Conservation (phyloP, 2,888 invertebrate species). For the Polyommatus icarus region DNA sequence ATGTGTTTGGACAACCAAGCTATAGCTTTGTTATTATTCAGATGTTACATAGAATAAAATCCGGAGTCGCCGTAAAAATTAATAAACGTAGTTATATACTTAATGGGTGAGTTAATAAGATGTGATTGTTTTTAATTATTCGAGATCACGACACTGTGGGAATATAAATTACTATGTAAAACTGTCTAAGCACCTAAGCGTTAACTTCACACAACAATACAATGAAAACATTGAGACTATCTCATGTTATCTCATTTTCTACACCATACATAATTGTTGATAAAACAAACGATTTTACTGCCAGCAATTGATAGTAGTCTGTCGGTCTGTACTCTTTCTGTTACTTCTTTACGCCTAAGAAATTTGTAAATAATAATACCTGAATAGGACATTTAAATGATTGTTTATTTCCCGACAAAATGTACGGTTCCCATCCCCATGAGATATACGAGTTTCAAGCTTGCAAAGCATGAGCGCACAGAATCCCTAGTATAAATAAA, state of each 20-base stretch:
- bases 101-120: background rate
- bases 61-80: background rate
- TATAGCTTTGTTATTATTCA: no score
- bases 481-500: no score
- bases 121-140: conserved; percentile 4
- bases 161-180: background rate
- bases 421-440: no score
- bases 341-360: no score
- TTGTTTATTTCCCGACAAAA: no score
- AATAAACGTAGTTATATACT: background rate
- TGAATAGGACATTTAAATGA: no score
- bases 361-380: no score
- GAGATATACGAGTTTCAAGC: no score
- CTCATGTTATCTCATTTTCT: background rate
- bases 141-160: conserved; percentile 2
- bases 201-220: background rate
- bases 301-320: background rate
- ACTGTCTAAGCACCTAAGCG: background rate
- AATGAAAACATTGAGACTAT: background rate
- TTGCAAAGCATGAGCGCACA: no score
- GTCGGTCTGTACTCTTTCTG: no score
- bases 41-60: background rate
- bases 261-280: background rate
- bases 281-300: no score
- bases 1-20: no score